Base-by-base conservation (phyloP, 2,888 invertebrate species). In the Rhorus exstirpatorius region DNA sequence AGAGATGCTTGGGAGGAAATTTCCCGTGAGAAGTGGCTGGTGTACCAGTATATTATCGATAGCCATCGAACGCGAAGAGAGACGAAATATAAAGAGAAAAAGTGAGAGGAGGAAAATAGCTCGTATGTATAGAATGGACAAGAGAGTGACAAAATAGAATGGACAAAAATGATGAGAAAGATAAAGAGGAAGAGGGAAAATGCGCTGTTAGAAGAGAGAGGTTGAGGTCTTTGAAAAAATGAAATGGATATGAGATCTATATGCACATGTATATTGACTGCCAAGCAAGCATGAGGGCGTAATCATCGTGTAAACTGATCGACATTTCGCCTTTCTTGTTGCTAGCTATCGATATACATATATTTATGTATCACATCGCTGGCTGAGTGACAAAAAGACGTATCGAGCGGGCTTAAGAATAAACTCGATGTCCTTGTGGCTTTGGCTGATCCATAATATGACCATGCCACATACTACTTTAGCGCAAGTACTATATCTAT, bases 21-120 rank as follows among this genome's bases (percentile, higher is more conserved):
- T 38, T 24, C 12, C 70, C 70, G 70, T 70, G 14, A 61, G 74
- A 63, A 74, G 61, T 74, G 61, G 63, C 61, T 35, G 4, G 10
- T 61, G 51, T 61, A 31, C 51, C 74, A 51, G 61, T 63, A 58
- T 75, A 75, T 53, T 74, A 75, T 67, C 74, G 74, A 74, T 74
- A 60, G 71, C 46, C 71, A 71, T 83, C 78, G 86, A 87, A 84
- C 74, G 84, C 82, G 71, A 77, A 63, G 67, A 72, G 76, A 80
- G 84, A 77, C 38, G 65, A 80, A 77, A 68, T 46, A 81, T 46
- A 81, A 74, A 80, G 60, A 19, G 70, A 26, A 12, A 51, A 72
- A 60, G 67, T 51, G 46, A 46, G 61, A 14, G 41, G 17, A 68
- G 60, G 24, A 35, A 26, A 72, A 55, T 70, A 53, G 74, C 74